Conservation (phyloP, 2,888 invertebrate genomes). For the Andrena chrysosceles region DNA sequence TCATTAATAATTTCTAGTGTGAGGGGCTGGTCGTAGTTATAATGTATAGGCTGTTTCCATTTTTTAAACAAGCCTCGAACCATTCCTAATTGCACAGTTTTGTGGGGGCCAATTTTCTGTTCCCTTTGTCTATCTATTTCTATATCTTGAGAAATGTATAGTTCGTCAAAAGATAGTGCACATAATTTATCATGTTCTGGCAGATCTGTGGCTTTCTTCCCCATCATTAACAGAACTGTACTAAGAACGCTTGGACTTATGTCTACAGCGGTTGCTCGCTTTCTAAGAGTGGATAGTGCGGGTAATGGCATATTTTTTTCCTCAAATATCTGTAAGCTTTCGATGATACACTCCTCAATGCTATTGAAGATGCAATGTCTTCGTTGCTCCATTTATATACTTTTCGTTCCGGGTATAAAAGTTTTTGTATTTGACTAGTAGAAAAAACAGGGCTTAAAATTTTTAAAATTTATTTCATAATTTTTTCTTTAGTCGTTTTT, state of each 20-base stretch:
- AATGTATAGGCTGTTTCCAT: too few relatives aligned
- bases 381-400: not conserved
- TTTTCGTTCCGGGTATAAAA: not conserved
- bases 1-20: too few relatives aligned
- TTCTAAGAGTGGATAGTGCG: conserved; percentile 1
- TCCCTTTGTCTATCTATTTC: too few relatives aligned
- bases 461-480: not conserved
- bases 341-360: not conserved
- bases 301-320: not conserved
- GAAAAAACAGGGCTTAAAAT: not conserved
- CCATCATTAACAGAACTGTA: too few relatives aligned
- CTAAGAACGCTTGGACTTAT: not conserved
- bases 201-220: too few relatives aligned
- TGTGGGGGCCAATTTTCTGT: too few relatives aligned
- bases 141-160: too few relatives aligned
- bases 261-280: not conserved
- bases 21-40: too few relatives aligned
- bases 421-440: not conserved
- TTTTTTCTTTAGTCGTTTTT: not conserved
- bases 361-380: not conserved
- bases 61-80: too few relatives aligned
- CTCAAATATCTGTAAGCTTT: not conserved
- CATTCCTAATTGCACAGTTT: too few relatives aligned
- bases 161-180: too few relatives aligned
- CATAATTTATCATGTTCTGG: too few relatives aligned